Evolutionary conservation across 1,140 invertebrate species (phyloP), one percentile per base, ranked within the genome.

Genomic region (Trichonephila clavata): DNA sequence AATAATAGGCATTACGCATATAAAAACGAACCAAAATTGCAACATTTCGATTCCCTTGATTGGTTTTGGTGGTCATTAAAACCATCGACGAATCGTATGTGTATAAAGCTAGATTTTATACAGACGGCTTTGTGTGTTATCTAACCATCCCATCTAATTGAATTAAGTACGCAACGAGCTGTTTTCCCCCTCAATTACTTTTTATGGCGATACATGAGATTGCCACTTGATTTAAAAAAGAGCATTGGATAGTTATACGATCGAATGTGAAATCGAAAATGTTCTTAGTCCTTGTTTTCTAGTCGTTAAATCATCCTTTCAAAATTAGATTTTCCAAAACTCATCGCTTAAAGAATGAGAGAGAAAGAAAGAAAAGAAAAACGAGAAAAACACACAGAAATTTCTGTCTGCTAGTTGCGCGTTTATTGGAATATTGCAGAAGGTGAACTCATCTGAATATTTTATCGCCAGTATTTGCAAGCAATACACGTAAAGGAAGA

Each of bases 31-130:
- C 24, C 20, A 27, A 77, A 77, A 77, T 77, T 77, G 27, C 27
- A 3, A 16, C 71, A 39, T 71, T 77, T 39, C 14, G 13, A 32
- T 27, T 32, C 16, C 14, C 24, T 32, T 77, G 71, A 77, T 77
- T 77, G 20, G 27, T 32, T 77, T 77, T 77, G 14, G 71, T 1
- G 71, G 71, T 20, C 71, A 77, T 77, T 77, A 77, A 77, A 77
- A 77, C 27, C 32, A 13, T 16, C 27, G 27, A 20, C 24, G 27
- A 77, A 77, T 77, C 13, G 24, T 14, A 32, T 77, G 5, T 18
- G 14, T 18, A 77, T 77, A 39, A 77, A 77, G 32, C 2, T 32
- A 27, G 10, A 77, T 16, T 77, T 77, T 39, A 39, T 18, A 39
- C 32, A 13, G 32, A 39, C 13, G 14, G 16, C 71, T 77, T 77